Evolutionary conservation across 2,888 invertebrate species (phyloP), one percentile per base, ranked within the genome.

Genomic region (Panopea generosa): DNA sequence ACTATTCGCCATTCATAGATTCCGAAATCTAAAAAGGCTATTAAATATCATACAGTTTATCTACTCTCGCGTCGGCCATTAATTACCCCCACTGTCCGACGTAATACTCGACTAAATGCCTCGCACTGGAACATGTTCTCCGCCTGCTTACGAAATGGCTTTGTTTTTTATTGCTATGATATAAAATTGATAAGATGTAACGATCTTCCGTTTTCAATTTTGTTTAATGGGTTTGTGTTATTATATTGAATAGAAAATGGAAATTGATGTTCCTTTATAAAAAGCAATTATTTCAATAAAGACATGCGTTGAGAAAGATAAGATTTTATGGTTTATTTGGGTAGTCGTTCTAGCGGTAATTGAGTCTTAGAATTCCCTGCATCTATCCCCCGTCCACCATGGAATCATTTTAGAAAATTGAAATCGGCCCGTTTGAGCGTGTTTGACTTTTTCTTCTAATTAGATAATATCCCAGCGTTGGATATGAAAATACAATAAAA

Each of bases 221-320:
- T 56, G 56, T 70, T 70, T 70, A 70, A 70, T 70, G 70, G 61
- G 33, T 55, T 70, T 57, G 33, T 57, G 70, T 70, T 70, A 70
- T 70, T 70, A 56, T 62, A 62, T 70, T 56, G 53, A 40, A 45
- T 49, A 26, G 59, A 63, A 52, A 63, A 71, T 71, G 56, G 57
- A 57, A 57, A 71, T 57, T 71, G 71, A 63, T 57, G 63, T 43
- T 26, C 50, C 52, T 49, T 63, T 63, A 52, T 63, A 63, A 71
- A 63, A 62, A 50, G 62, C 70, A 56, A 47, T 70, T 38, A 70
- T 70, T 70, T 70, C 62, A 47, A 43, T 62, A 70, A 62, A 60
- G 68, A 52, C 59, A 53, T 29, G 40, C 20, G 26, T 22, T 24
- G 26, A 47, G 16, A 43, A 50, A 40, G 43, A 52, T 52, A 52